Evolutionary conservation across 2,113 vertebrate species (phyloP).

Genomic region (Odontesthes bonariensis): DNA sequence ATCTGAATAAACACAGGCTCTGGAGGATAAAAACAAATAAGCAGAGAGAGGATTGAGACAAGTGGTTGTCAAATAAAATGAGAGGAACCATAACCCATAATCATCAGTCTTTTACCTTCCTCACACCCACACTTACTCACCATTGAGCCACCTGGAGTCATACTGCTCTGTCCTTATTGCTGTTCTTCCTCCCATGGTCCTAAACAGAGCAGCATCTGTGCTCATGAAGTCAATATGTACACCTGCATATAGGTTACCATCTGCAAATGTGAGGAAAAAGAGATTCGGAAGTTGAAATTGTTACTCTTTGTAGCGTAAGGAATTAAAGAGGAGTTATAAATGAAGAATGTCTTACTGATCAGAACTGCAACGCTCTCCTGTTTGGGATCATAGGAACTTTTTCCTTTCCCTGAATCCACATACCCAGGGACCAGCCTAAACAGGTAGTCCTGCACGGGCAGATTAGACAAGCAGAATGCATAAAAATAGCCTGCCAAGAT

Average conservation of each 20-base stretch:
- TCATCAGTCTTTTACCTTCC: constrained; percentile 49
- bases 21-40: constrained; percentile 63
- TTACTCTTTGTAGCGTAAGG: neutral
- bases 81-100: constrained; percentile 66
- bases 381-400: constrained; percentile 87
- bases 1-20: constrained; percentile 88
- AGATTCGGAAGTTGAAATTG: neutral
- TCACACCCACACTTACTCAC: constrained; percentile 77
- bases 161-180: constrained; percentile 88
- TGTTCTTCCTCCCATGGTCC: constrained; percentile 85
- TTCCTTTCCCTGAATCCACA: constrained; percentile 87
- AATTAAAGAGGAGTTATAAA: constrained; percentile 1
- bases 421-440: constrained; percentile 86
- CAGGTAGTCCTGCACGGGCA: constrained; percentile 84
- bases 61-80: constrained; percentile 62
- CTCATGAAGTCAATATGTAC: constrained; percentile 91
- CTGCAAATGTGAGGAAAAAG: constrained; percentile 60
- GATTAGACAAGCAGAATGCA: constrained; percentile 38
- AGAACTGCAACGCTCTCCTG: constrained; percentile 85
- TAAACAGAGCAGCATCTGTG: constrained; percentile 87
- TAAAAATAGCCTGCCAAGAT: constrained; percentile 57
- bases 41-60: constrained; percentile 47
- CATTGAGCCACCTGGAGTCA: constrained; percentile 89
- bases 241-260: constrained; percentile 87
- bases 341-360: constrained; percentile 78